Conservation (phyloP, 2,113 vertebrate genomes). For the Hucho hucho region DNA sequence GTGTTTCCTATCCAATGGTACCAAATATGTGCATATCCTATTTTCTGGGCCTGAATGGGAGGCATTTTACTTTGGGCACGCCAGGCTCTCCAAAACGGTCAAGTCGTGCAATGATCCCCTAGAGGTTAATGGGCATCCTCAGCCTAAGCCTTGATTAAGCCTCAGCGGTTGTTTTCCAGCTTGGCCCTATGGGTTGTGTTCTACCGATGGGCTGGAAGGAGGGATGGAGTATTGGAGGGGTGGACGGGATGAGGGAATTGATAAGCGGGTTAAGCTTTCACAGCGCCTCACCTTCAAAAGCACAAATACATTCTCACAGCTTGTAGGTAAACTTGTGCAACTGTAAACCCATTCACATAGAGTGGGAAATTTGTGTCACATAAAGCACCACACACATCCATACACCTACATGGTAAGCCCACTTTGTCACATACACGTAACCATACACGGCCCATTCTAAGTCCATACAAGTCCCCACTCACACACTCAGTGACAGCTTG, state of each 20-base stretch:
- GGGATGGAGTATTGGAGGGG: not conserved
- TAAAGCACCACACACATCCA: constrained; percentile 2
- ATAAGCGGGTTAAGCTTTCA: not conserved
- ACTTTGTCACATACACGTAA: not conserved
- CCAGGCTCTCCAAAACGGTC: too few relatives aligned
- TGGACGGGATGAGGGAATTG: not conserved
- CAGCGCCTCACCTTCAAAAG: not conserved
- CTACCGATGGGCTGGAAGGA: constrained; percentile 12
- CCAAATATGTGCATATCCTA: too few relatives aligned
- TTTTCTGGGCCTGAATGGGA: too few relatives aligned
- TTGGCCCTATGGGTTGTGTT: not conserved
- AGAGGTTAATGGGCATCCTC: constrained; percentile 9
- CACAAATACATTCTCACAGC: not conserved
- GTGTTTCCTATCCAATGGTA: too few relatives aligned
- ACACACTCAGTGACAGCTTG: not conserved
- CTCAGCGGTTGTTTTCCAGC: not conserved
- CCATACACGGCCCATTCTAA: not conserved
- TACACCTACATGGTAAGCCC: not conserved
- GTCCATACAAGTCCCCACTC: not conserved
- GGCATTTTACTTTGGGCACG: too few relatives aligned
- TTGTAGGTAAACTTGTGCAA: not conserved
- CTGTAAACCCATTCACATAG: not conserved
- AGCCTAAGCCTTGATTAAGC: not conserved
- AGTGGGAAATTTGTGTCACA: not conserved
- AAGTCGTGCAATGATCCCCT: too few relatives aligned